Base-by-base conservation (phyloP, 1,140 invertebrate species). In the Scaptomyza graminum region DNA sequence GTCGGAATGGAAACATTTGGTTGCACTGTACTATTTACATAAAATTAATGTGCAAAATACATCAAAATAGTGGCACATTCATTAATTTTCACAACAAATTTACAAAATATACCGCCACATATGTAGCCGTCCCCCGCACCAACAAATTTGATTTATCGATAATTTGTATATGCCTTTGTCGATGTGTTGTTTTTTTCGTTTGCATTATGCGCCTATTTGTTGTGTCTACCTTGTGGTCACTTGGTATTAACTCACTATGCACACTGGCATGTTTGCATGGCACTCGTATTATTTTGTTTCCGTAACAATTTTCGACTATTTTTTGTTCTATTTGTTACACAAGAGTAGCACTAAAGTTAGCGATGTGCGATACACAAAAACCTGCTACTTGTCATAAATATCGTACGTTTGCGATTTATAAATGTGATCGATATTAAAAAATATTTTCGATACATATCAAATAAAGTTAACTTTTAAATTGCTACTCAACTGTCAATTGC, bases 31-130 rank as follows among this genome's bases (percentile, higher is more conserved):
- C 22, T 28, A 12, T 39, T 43, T 70, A 41, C 15, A 46, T 16
- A n/a, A 28, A 47, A 28, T 31, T 22, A 44, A 39, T 66, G 16
- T 66, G 39, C 18, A 16, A 52, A 65, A 71, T 39, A 52, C 13
- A 28, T 52, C n/a, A 39, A 71, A 66, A 51, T 52, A 34, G 39
- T 44, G 11, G 54, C 52, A 71, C 68, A 64, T 71, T 71, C 68
- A 51, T 52, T 66, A 71, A 71, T 66, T 71, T 71, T 71, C 68
- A 71, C 68, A 71, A 71, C 62, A 71, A 70, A 70, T 70, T 70
- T 70, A 70, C 67, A 51, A 71, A 71, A 71, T 71, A 71, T 71
- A 71, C 68, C 68, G 68, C 68, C 68, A 71, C 68, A 71, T 71
- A 71, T 71, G 68, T 71, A 71, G 68, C 62, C 39, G 52, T 47